These are phyloP conservation scores for Platichthys stellatus DNA, from an alignment of 2,113 vertebrate species.

Conservation along the genomic window DNA sequence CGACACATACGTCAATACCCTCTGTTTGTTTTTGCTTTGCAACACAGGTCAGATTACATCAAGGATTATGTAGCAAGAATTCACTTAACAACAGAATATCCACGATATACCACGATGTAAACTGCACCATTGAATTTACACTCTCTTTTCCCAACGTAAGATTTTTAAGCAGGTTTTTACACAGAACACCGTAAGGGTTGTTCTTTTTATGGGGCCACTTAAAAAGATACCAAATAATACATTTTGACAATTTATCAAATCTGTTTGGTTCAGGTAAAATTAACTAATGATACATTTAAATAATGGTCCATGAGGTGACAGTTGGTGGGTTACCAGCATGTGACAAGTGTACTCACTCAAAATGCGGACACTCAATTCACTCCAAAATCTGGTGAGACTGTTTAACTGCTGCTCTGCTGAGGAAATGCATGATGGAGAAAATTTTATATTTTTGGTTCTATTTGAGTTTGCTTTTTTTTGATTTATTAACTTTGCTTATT, in stretches of 20 bases:
- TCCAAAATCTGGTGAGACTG: too few relatives aligned
- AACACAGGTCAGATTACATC: background rate
- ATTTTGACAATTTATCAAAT: too few relatives aligned
- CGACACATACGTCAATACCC: constrained; percentile 5
- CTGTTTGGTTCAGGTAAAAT: background rate
- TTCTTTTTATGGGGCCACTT: background rate
- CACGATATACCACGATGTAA: background rate
- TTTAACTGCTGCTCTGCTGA: too few relatives aligned
- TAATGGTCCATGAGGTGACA: constrained; percentile 43
- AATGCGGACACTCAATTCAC: too few relatives aligned
- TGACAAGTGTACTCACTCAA: too few relatives aligned
- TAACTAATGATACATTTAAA: constrained; percentile 32
- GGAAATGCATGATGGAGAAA: too few relatives aligned
- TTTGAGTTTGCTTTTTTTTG: too few relatives aligned
- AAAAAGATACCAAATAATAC: too few relatives aligned
- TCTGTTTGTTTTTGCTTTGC: background rate
- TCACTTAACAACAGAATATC: background rate
- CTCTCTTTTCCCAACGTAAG: background rate
- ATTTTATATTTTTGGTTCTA: too few relatives aligned
- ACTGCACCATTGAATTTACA: background rate
- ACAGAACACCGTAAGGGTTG: background rate
- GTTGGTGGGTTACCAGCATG: constrained; percentile 19
- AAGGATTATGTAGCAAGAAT: background rate
- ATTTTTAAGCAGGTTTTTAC: background rate
- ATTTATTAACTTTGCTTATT: too few relatives aligned